A percentile compares a stretch with the other conserved stretches of the same genome.
Conservation (phyloP, 2,888 invertebrate genomes). For the Dendrolimus houi region DNA sequence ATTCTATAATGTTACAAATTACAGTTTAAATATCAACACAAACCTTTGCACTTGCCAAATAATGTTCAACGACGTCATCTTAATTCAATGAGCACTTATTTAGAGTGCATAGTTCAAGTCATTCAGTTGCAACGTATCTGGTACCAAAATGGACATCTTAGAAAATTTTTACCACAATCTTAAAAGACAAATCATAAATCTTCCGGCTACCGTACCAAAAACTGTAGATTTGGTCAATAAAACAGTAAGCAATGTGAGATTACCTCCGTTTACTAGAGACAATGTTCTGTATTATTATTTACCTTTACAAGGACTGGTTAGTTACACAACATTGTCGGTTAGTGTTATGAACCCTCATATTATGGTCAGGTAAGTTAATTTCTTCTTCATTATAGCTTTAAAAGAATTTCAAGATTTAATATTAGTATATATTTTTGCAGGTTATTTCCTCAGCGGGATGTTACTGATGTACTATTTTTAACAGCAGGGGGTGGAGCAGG, state of each 20-base stretch:
- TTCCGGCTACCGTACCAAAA: constrained; percentile 48
- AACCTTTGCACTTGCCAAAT: constrained; percentile 60
- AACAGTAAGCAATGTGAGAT: constrained; percentile 47
- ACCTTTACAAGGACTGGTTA: constrained; percentile 83
- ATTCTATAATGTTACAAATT: constrained; percentile 23
- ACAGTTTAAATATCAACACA: constrained; percentile 37
- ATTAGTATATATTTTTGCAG: constrained; percentile 56
- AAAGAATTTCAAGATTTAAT: too few relatives aligned
- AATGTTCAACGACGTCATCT: constrained; percentile 55
- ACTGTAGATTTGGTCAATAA: constrained; percentile 54
- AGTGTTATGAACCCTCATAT: constrained; percentile 91
- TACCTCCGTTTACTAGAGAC: constrained; percentile 82
- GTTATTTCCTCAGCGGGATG: constrained; percentile 82
- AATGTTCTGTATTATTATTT: constrained; percentile 85
- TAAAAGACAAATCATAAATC: constrained; percentile 36
- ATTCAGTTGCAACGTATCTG: neutral
- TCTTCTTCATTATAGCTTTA: too few relatives aligned
- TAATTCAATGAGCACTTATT: constrained; percentile 26
- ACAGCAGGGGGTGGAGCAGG: constrained; percentile 89
- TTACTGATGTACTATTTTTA: constrained; percentile 88
- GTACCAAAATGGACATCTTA: constrained; percentile 51
- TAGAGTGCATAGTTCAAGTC: constrained; percentile 27
- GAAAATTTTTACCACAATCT: constrained; percentile 51
- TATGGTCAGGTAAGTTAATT: constrained; percentile 77
- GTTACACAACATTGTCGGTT: constrained; percentile 86